Base-by-base conservation (phyloP, 1,140 invertebrate genomes). In the Drosophila lini region DNA sequence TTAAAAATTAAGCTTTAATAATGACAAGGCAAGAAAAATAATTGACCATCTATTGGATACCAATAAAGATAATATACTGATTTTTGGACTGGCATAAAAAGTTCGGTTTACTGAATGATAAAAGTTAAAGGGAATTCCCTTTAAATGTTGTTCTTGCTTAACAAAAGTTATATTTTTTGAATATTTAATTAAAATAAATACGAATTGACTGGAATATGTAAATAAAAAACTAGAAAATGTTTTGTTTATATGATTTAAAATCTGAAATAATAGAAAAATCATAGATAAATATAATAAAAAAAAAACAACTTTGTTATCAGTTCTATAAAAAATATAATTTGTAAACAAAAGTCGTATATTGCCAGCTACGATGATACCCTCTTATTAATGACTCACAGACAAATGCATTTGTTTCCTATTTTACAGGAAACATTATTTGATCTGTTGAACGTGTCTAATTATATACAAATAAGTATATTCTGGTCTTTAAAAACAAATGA, bases 371-470 rank as follows among this genome's bases (percentile, higher is more conserved):
- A 25, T 41, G 5, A 25, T 41, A 56, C 34, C 34, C 19, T 38
- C 19, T 19, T 19, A 10, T n/a, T 13, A 44, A 38, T 67, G 57
- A 68, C 28, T 41, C 16, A 61, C 15, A 42, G n/a, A 15, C n/a
- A 68, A 40, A 36, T 58, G 42, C 25, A 28, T 16, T 32, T 64
- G 34, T 36, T 42, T 47, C 31, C 13, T 38, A 45, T 71, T 63
- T 61, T 55, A 58, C 62, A 65, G 81, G 76, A 83, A 80, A 40
- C 60, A 38, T 22, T 53, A 15, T 62, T 62, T 76, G 45, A 45
- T 53, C 56, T 69, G 28, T 11, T 58, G 64, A 48, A 61, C 40
- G 74, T 58, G 60, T 52, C 55, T 53, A 58, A 31, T 16, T 3
- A 38, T 13, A 56, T 34, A 48, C 36, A 62, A 63, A 68, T 44